Evolutionary conservation across 2,888 invertebrate genomes (phyloP).

Genomic region (Drosophila pseudotakahashii): DNA sequence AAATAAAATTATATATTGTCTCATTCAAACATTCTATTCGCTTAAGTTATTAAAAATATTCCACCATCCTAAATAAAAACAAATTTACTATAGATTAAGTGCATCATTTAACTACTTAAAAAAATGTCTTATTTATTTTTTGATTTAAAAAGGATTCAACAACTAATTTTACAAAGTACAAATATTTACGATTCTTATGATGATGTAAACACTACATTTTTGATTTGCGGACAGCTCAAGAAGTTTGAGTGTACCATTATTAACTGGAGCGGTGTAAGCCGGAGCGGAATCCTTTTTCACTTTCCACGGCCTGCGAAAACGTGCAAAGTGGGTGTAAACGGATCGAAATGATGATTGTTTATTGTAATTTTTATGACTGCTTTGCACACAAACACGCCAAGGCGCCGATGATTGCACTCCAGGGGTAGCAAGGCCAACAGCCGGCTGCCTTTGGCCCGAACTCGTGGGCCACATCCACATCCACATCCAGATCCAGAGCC

Average conservation of each 20-base stretch:
- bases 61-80: too few species aligned
- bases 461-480: slow-evolving; percentile 28
- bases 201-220: too few species aligned
- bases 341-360: slow-evolving; percentile 79
- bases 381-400: slow-evolving; percentile 81
- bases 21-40: too few species aligned
- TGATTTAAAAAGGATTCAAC: too few species aligned
- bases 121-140: too few species aligned
- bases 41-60: too few species aligned
- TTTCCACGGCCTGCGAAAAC: slow-evolving; percentile 66
- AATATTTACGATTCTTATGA: too few species aligned
- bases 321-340: slow-evolving; percentile 82
- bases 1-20: too few species aligned
- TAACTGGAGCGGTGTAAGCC: slow-evolving; percentile 40
- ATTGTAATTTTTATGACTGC: slow-evolving; percentile 81
- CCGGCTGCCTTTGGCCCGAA: slow-evolving; percentile 22
- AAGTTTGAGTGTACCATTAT: slow-evolving; percentile 28
- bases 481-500: not conserved
- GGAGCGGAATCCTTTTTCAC: slow-evolving; percentile 73
- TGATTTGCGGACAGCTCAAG: too few species aligned
- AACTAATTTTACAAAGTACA: too few species aligned
- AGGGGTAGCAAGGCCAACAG: slow-evolving; percentile 28
- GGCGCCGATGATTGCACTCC: slow-evolving; percentile 75
- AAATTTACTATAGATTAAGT: too few species aligned
- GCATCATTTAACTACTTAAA: too few species aligned